Base-by-base conservation (phyloP, 1,140 invertebrate species). In the Pomacea maculata region DNA sequence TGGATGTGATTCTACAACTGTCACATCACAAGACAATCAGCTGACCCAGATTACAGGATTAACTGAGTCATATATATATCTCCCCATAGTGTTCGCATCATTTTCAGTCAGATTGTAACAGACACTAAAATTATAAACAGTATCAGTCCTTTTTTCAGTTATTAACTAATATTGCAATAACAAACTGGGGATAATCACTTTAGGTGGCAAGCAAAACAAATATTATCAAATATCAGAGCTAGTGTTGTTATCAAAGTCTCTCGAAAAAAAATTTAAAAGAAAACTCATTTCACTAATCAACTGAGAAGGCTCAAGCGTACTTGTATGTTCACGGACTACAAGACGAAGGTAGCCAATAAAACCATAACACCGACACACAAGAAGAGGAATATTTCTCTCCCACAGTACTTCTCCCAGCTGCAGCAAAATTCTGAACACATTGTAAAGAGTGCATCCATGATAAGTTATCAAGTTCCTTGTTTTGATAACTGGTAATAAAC, bases 261-360 rank as follows among this genome's bases (percentile, higher is more conserved):
- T 4, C 64, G 2, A 65, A 3, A 17, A 3, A 17, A 65, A 17
- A 52, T 14, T 68, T 11, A 63, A 57, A 70, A 71, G n/a, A 55
- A 52, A 70, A 57, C 77, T 55, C 80, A 19, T n/a, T 65, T 65
- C n/a, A 65, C 64, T 19, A n/a, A 19, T 65, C 64, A 19, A 7
- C 64, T n/a, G 17, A 71, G n/a, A 71, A 25, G 45, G 12, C 8
- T 14, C 8, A 25, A n/a, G 34, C 34, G 2, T 45, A 45, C 34
- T 45, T 45, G 34, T 45, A 45, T 45, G 34, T 19, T 25, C 19
- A 19, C 19, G 65, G 63, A 21, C 34, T 45, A 98, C 97, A 78
- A 99, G 92, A 82, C 98, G 94, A 86, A 98, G 95, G 83, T 96
- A 97, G 7, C 97, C 97, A 84, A 99, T 93, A 90, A 99, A 96